Evolutionary conservation across 2,888 invertebrate genomes (phyloP).

Genomic region (Polydrusus tereticollis): DNA sequence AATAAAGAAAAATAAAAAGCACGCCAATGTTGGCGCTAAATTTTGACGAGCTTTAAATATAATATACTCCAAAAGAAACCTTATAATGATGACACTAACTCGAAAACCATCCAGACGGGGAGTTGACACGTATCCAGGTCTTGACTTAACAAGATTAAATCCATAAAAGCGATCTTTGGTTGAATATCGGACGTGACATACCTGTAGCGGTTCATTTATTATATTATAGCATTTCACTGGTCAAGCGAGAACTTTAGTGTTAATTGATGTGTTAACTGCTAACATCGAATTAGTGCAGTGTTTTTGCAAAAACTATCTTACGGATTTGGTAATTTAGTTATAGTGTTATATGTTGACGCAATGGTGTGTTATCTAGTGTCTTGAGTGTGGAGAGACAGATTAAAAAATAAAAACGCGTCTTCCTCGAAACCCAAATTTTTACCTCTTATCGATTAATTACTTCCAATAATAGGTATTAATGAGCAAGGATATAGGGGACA

Average conservation of each 20-base stretch:
- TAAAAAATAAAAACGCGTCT: no score
- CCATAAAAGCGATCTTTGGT: conserved; percentile 51
- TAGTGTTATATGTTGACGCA: no score
- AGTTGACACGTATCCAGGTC: background rate
- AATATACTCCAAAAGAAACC: background rate
- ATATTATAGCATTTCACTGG: background rate
- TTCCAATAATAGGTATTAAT: no score
- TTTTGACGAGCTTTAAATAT: no score
- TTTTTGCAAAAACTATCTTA: background rate
- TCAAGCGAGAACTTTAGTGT: background rate
- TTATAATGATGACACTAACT: background rate
- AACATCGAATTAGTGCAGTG: background rate
- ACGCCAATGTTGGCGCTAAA: no score
- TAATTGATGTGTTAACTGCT: background rate
- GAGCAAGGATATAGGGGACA: no score
- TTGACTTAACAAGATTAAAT: conserved; percentile 54
- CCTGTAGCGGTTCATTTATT: background rate
- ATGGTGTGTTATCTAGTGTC: no score
- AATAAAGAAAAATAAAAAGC: no score
- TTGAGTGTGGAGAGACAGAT: no score
- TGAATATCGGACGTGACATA: conserved; percentile 4
- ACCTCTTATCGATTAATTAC: no score
- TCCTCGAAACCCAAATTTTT: no score
- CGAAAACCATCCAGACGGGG: background rate
- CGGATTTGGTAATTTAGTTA: background rate